Evolutionary conservation across 2,888 invertebrate species (phyloP), one percentile per base, ranked within the genome.

Genomic region (Drosophila barbarae): DNA sequence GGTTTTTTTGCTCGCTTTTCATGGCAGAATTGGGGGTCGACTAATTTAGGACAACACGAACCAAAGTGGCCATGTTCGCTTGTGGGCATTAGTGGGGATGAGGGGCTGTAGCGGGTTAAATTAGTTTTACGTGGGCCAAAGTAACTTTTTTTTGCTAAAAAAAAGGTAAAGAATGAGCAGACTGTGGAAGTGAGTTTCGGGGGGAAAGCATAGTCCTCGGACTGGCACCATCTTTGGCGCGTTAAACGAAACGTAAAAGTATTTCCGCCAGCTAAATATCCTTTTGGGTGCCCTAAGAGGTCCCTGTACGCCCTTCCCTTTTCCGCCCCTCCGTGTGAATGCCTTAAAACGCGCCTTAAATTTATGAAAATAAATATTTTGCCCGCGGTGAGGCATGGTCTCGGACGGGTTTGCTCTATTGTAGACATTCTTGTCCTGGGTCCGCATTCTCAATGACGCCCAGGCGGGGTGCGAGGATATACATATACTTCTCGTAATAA

Each of bases 241-340:
- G 86, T 86, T 87, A 87, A 86, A 87, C 87, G 87, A 87, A 85
- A 87, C 87, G 86, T 87, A 87, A 87, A 86, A 87, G 77, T 86
- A 77, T 87, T 83, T 87, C 81, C 85, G 86, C 86, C 82, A 79
- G 86, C 86, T 85, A 85, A 79, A 79, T 79, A 79, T 79, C 86
- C 79, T 85, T 79, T 81, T 84, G 82, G 86, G 84, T 61, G 69
- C 69, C 76, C 76, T 78, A 71, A 84, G 78, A 79, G 77, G 77
- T 73, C 73, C 74, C 80, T 67, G 60, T 72, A 65, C 81, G 78
- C 56, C 50, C 47, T 23, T 39, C 54, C 49, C 41, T n/a, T n/a
- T 8, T 18, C 18, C 13, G 35, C 15, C 13, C 41, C 15, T 8
- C 35, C 30, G 9, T 46, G 4, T 26, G 38, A 35, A 63, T 59